Evolutionary conservation across 2,113 vertebrate species (phyloP).

Genomic region (Triplophysa dalaica): DNA sequence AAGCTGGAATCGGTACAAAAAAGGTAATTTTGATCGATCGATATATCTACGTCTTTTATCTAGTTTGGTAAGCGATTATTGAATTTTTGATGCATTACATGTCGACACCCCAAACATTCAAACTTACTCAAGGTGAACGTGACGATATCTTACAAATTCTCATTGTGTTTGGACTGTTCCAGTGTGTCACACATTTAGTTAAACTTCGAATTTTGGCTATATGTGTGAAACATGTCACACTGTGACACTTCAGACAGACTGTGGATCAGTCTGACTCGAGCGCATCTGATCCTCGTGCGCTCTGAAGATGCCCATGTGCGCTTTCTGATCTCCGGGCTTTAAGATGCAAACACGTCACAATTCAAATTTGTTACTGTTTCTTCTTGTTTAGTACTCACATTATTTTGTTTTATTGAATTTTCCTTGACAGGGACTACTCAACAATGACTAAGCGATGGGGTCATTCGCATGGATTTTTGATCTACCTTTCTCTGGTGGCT

Average conservation of each 20-base stretch:
- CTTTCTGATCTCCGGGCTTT: background rate
- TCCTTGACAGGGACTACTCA: slow-evolving; percentile 24
- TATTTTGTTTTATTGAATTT: background rate
- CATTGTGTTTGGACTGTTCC: background rate
- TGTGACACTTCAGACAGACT: background rate
- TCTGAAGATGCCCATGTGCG: background rate
- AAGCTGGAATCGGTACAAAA: background rate
- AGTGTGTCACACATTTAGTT: background rate
- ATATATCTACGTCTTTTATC: too few relatives aligned
- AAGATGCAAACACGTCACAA: background rate
- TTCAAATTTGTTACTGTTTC: background rate
- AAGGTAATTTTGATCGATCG: slow-evolving; percentile 16
- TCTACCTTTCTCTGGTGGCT: slow-evolving; percentile 51
- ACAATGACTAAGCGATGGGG: slow-evolving; percentile 58
- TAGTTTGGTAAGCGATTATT: background rate
- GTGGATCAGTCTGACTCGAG: background rate
- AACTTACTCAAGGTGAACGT: background rate
- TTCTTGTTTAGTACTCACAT: background rate
- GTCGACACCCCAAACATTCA: background rate
- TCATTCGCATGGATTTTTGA: slow-evolving; percentile 23
- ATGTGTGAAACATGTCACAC: background rate
- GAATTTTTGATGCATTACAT: background rate
- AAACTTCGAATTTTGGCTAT: background rate
- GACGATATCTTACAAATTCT: background rate
- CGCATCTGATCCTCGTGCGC: background rate